These are phyloP conservation scores for Antrozous pallidus DNA, from an alignment of 2,797 vertebrate species.

Conservation along the genomic window DNA sequence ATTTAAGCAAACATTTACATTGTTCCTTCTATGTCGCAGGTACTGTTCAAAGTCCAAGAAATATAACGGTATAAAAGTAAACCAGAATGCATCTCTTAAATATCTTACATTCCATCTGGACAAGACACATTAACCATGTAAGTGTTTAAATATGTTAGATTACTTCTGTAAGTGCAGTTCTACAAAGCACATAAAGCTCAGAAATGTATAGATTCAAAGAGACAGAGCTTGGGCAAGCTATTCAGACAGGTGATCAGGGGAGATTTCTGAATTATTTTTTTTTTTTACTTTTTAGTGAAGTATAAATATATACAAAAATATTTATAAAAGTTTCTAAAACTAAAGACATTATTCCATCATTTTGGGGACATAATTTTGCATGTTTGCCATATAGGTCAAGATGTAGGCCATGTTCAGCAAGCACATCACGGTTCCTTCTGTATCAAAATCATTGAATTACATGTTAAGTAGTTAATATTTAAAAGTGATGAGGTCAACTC, in stretches of 20 bases:
- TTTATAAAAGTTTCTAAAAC: background rate
- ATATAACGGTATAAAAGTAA: background rate
- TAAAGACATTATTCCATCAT: background rate
- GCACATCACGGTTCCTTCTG: background rate
- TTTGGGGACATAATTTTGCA: background rate
- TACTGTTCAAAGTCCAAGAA: background rate
- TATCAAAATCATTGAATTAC: background rate
- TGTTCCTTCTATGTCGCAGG: background rate
- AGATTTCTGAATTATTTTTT: background rate
- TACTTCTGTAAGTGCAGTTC: constrained; percentile 1
- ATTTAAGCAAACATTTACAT: background rate
- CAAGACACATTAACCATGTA: background rate
- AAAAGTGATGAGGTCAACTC: background rate
- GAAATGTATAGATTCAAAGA: background rate
- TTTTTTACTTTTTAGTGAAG: background rate
- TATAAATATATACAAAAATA: background rate
- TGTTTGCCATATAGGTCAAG: background rate
- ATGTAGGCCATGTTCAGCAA: background rate
- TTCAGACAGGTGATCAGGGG: background rate
- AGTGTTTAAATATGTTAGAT: background rate
- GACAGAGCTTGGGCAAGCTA: background rate
- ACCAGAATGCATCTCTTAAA: background rate
- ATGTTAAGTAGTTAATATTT: background rate
- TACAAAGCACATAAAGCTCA: background rate
- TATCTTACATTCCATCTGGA: background rate